Evolutionary conservation across 2,888 invertebrate species (phyloP).

Genomic region (Amphipoea oculea): DNA sequence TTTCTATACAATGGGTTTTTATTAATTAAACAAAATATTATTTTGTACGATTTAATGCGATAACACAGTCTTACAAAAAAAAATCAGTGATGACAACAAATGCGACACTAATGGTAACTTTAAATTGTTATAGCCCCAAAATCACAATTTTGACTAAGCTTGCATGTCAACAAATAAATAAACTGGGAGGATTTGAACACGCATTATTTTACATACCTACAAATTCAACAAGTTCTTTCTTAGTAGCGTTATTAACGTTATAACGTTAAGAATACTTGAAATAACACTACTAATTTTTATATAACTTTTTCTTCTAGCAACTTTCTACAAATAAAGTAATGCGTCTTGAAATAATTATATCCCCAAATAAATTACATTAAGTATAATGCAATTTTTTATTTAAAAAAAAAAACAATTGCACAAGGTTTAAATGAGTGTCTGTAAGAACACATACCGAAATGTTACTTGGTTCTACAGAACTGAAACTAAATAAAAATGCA

Average conservation of each 20-base stretch:
- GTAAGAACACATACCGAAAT: conserved; percentile 47
- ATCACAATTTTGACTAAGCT: conserved; percentile 84
- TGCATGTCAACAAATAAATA: conserved; percentile 71
- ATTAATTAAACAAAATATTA: conserved; percentile 49
- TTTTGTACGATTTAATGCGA: conserved; percentile 89
- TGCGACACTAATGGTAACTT: conserved; percentile 88
- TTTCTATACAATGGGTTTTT: not conserved
- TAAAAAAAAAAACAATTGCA: conserved; percentile 30
- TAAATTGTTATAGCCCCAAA: conserved; percentile 80
- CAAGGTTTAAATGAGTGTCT: conserved; percentile 50
- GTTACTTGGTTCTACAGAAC: conserved; percentile 53
- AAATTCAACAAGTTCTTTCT: conserved; percentile 24
- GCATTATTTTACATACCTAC: conserved; percentile 48
- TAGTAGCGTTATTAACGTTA: not conserved
- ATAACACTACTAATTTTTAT: conserved; percentile 9
- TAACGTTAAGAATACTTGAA: conserved; percentile 13
- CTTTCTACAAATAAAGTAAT: conserved; percentile 49
- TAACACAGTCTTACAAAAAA: conserved; percentile 89
- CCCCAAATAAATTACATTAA: conserved; percentile 52
- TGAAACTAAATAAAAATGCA: conserved; percentile 79
- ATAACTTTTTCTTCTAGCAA: not conserved
- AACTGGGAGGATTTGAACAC: conserved; percentile 54
- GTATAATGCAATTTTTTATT: conserved; percentile 43
- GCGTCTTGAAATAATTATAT: conserved; percentile 47
- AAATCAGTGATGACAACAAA: conserved; percentile 85